Conservation (phyloP, 1,140 invertebrate genomes). For the Zaprionus kolodkinae region DNA sequence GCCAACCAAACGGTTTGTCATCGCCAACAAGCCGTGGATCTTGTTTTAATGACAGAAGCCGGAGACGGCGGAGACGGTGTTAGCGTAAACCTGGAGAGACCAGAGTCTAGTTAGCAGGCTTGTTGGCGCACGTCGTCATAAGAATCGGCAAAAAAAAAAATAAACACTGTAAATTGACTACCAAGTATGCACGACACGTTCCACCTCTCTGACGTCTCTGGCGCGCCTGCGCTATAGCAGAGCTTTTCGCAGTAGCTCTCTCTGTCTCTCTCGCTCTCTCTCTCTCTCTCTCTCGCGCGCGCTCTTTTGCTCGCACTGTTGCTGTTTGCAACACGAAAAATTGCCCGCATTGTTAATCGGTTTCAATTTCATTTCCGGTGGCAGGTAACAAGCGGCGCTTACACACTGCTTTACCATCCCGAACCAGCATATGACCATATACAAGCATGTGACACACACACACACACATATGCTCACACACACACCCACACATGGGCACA, state of each 20-base stretch:
- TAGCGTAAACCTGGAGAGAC: background rate
- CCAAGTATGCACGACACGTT: constrained; percentile 66
- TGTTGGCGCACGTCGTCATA: constrained; percentile 61
- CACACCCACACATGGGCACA: constrained; percentile 4
- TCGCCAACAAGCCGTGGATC: constrained; percentile 25
- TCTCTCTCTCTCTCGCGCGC: background rate
- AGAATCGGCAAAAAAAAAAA: constrained; percentile 15
- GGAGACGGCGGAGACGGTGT: background rate
- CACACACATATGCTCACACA: constrained; percentile 10
- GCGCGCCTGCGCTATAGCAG: constrained; percentile 68
- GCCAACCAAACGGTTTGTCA: constrained; percentile 47
- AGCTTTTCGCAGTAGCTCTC: constrained; percentile 28
- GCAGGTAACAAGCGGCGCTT: constrained; percentile 60
- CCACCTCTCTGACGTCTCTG: constrained; percentile 65
- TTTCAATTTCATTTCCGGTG: constrained; percentile 78
- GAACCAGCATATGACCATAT: constrained; percentile 53
- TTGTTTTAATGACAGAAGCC: background rate
- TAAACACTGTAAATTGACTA: constrained; percentile 27
- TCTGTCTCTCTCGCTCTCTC: constrained; percentile 13
- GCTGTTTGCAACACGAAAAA: constrained; percentile 37
- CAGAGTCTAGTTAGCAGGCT: background rate
- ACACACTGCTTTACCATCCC: constrained; percentile 54
- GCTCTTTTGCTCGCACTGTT: constrained; percentile 13
- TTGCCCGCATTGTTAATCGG: constrained; percentile 56
- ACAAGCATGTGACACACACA: constrained; percentile 27